A percentile compares a stretch with the other conserved stretches of the same genome.
Evolutionary conservation across 1,140 invertebrate species (phyloP).

Genomic region (Drosophila sucinea): DNA sequence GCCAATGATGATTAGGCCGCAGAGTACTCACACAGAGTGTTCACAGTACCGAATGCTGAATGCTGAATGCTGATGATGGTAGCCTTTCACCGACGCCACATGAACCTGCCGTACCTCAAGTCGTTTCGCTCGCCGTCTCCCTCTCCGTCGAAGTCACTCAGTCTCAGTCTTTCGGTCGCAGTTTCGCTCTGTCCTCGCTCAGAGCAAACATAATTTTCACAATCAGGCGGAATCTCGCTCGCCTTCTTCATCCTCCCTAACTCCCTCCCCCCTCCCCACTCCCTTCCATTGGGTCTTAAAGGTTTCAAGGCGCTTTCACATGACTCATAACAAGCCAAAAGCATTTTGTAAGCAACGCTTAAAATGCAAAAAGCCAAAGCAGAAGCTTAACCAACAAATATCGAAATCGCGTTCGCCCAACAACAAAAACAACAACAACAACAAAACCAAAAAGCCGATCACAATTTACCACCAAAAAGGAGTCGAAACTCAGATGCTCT

Average conservation of each 20-base stretch:
- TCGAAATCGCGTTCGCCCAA: slow-evolving; percentile 24
- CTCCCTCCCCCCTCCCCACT: slow-evolving; percentile 2
- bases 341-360: slow-evolving; percentile 60
- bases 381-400: slow-evolving; percentile 37
- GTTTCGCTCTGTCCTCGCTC: slow-evolving; percentile 37
- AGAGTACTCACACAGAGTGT: slow-evolving; percentile 31
- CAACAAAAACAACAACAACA: slow-evolving; percentile 45
- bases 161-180: slow-evolving; percentile 47
- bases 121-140: slow-evolving; percentile 29
- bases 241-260: slow-evolving; percentile 9
- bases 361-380: slow-evolving; percentile 61
- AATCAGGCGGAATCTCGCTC: slow-evolving; percentile 68
- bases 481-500: slow-evolving; percentile 34
- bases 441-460: slow-evolving; percentile 10
- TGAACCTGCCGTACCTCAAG: slow-evolving; percentile 65
- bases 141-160: background rate
- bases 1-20: slow-evolving; percentile 78
- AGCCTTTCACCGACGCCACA: slow-evolving; percentile 75
- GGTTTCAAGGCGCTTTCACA: slow-evolving; percentile 70
- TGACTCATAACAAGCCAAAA: slow-evolving; percentile 75
- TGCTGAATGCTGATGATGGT: slow-evolving; percentile 60
- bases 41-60: slow-evolving; percentile 23
- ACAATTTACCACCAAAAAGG: background rate
- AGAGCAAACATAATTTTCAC: slow-evolving; percentile 80
- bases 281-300: slow-evolving; percentile 17